Evolutionary conservation across 2,797 vertebrate species (phyloP), one percentile per base, ranked within the genome.

Genomic region (Lophotriccus pileatus): DNA sequence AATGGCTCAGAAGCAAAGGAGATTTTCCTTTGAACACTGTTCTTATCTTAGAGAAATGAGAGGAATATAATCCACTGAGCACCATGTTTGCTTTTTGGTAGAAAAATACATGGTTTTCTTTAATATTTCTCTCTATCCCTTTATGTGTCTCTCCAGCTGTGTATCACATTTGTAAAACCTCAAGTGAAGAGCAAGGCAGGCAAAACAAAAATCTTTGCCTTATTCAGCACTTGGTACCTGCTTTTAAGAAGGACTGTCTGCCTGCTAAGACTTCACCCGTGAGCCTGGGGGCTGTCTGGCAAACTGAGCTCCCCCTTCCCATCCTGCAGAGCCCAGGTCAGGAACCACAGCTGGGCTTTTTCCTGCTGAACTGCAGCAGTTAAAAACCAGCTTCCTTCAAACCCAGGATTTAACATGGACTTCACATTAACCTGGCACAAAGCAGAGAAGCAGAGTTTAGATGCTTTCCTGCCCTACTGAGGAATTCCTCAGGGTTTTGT

Each of bases 31-130:
- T 92, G 55, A 96, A 93, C 36, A 39, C 53, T 74, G 32, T 76
- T 86, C 83, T 92, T 94, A 93, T 91, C 86, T 88, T 79, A 91
- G 92, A 92, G 77, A 86, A 96, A 93, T 63, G 73, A 67, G 80
- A 91, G 67, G 64, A 84, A 37, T 93, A 68, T 81, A 95, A 96
- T 95, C 91, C 93, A 86, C 52, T 79, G 91, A 95, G 77, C 67
- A 82, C 56, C 3, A 7, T 79, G 67, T 87, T 96, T 95, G 77
- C 94, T 93, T 95, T 91, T 73, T 28, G 52, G 70, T 68, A 82
- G 87, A 91, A 94, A 92, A 91, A 76, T 73, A 36, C 22, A 13
- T 27, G 18, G 25, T 39, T 82, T 91, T 91, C 68, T 92, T 87
- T 64, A 87, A 36, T 84, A 90, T 84, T 88, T 89, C 84, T 67